Percentiles rank a stretch among this genome's conserved stretches.
phyloP scores from a whole-genome alignment of 2,113 vertebrate species.

The Tachuris rubrigastra region DNA sequence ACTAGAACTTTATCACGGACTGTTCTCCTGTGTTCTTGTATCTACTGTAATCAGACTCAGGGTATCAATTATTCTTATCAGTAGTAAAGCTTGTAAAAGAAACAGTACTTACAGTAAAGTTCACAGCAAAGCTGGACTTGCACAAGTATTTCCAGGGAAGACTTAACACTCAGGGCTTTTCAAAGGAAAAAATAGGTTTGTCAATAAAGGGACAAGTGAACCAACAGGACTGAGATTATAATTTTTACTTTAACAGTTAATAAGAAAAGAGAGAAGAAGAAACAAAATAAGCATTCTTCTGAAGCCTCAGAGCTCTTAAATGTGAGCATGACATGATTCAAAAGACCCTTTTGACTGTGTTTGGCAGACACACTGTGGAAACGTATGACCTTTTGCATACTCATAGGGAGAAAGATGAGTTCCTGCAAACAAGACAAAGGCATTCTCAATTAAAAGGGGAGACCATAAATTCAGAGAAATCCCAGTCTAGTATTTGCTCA shows the following conservation, averaged over 20 bases:
- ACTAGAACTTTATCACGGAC: not conserved
- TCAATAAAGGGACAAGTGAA: not conserved
- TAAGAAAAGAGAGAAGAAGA: not conserved
- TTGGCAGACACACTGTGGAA: slow-evolving; percentile 49
- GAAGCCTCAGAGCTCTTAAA: not conserved
- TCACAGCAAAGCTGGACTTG: not conserved
- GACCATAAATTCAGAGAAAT: not conserved
- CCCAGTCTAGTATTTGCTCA: slow-evolving; percentile 29
- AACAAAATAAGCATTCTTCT: not conserved
- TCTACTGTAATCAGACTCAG: not conserved
- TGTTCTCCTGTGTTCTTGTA: not conserved
- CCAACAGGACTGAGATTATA: not conserved
- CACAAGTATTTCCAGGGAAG: not conserved
- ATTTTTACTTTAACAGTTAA: not conserved
- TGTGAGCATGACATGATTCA: not conserved
- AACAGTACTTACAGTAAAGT: not conserved
- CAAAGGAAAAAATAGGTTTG: not conserved
- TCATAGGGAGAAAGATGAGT: slow-evolving; percentile 31
- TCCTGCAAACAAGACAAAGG: slow-evolving; percentile 47
- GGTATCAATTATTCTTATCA: not conserved
- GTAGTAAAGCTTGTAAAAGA: not conserved
- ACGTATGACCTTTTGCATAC: slow-evolving; percentile 52
- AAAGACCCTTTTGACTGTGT: not conserved
- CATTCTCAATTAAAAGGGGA: slow-evolving; percentile 21
- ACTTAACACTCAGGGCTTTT: not conserved